Base-by-base conservation (phyloP, 2,113 vertebrate species). In the Phaethornis superciliosus region DNA sequence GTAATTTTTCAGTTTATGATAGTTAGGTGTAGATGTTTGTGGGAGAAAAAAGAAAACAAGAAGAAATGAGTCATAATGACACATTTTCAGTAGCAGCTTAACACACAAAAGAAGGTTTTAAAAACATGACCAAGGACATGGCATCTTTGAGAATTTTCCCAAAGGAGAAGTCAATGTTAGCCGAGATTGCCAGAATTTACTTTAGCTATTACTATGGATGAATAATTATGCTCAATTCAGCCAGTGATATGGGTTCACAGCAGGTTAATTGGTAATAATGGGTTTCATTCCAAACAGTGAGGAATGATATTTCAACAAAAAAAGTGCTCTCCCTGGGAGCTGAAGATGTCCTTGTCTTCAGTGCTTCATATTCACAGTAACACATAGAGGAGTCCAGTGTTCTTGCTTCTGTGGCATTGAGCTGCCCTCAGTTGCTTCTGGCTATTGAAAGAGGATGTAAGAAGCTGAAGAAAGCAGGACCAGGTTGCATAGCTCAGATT, bases 211-310 rank as follows among this genome's bases (percentile, higher is more conserved):
- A 98, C 97, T 98, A 97, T 97, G 98, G 97, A 97, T 98, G 98
- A 98, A 97, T 98, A 98, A 98, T 98, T 98, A 98, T 97, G 97
- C 97, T 97, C 97, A 96, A 97, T 98, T 98, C 97, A 97, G 97
- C 96, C 94, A 98, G 97, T 98, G 97, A 98, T 97, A 91, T 88
- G 97, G 96, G 98, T 98, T 98, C 98, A 98, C 90, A 77, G 95
- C 97, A 98, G 98, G 98, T 98, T 99, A 98, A 99, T 98, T 98
- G 97, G 98, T 98, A 98, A 97, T 98, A 98, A 97, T 98, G 96
- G 97, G 94, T 98, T 98, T 98, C 97, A 97, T 97, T 98, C 95
- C 97, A 97, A 98, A 97, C 90, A 69, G 76, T 96, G 97, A 97
- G 95, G 97, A 98, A 97, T 97, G 96, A 96, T 97, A 97, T 98